Evolutionary conservation across 2,797 vertebrate species (phyloP).

Genomic region (Hypotaenidia okinawae): DNA sequence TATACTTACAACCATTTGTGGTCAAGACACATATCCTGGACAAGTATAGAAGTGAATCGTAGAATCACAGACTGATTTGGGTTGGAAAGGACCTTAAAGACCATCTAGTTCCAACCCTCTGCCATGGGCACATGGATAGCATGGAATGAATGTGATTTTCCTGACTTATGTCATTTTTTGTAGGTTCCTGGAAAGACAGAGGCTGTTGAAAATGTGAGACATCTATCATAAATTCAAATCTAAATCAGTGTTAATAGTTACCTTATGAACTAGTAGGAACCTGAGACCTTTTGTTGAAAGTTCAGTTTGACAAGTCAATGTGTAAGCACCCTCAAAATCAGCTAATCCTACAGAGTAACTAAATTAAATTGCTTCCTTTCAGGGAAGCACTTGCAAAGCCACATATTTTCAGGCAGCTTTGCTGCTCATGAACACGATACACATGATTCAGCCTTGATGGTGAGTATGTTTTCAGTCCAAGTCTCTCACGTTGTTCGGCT

Average conservation of each 20-base stretch:
- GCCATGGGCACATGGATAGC: too few species aligned
- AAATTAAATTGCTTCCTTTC: not conserved
- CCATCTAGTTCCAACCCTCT: too few species aligned
- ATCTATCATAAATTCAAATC: not conserved
- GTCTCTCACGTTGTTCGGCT: not conserved
- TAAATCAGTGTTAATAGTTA: conserved; percentile 8
- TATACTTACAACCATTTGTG: not conserved
- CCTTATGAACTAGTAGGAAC: not conserved
- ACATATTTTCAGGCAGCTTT: not conserved
- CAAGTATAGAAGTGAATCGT: not conserved
- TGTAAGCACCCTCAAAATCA: not conserved
- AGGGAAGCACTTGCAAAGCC: not conserved
- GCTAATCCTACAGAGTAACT: not conserved
- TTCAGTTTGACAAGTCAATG: not conserved
- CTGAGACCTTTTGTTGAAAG: not conserved
- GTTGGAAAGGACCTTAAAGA: too few species aligned
- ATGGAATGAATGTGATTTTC: not conserved
- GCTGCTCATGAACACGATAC: not conserved
- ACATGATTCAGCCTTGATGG: not conserved
- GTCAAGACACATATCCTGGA: not conserved
- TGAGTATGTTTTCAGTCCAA: not conserved
- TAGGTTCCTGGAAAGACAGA: not conserved
- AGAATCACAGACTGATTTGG: too few species aligned
- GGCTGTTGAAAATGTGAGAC: not conserved
- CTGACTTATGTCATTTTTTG: not conserved